Conservation (phyloP, 2,113 vertebrate species). For the Danio rerio region GRCz12tu NC_133178.1:53409501-53410000, state of each 20-base stretch:
- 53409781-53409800: background rate
- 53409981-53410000: background rate
- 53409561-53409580: constrained; percentile 4
- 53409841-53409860: constrained; percentile 4
- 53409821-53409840: background rate
- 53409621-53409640: constrained; percentile 65
- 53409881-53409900: background rate
- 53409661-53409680: constrained; percentile 68
- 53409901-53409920: constrained; percentile 32
- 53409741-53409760: constrained; percentile 37
- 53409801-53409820: background rate
- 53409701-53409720: constrained; percentile 58
- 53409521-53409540: background rate
- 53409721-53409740: background rate
- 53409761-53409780: background rate
- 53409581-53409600: background rate
- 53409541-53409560: background rate
- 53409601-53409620: constrained; percentile 46
- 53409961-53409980: constrained; percentile 5
- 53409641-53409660: constrained; percentile 68
- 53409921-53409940: background rate
- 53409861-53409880: background rate
- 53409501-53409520: no score
- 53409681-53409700: constrained; percentile 65
- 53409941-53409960: constrained; percentile 28